Conservation (phyloP, 2,888 invertebrate species). For the Rhodophaea formosa region DNA sequence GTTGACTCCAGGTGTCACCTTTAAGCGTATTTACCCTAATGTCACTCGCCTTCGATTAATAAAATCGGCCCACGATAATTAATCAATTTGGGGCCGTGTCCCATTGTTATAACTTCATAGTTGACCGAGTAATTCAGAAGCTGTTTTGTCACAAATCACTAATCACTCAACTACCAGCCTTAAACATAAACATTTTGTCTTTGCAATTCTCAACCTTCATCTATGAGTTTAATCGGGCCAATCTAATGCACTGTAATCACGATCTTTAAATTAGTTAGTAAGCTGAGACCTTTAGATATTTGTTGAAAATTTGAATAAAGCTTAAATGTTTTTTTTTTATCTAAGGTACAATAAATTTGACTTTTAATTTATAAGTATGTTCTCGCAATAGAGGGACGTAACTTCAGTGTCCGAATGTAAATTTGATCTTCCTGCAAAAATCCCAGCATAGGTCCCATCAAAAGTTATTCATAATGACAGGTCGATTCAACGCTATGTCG, state of each 20-base stretch:
- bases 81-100: slow-evolving; percentile 17
- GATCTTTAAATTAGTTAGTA: not conserved
- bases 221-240: not conserved
- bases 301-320: not conserved
- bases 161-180: slow-evolving; percentile 17
- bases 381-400: too few species aligned
- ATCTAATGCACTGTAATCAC: not conserved
- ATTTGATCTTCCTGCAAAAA: too few species aligned
- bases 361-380: too few species aligned
- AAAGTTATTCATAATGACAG: too few species aligned
- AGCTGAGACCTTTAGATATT: not conserved
- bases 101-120: slow-evolving; percentile 14
- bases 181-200: slow-evolving; percentile 5
- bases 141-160: slow-evolving; percentile 15
- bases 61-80: slow-evolving; percentile 24
- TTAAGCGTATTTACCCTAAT: slow-evolving; percentile 49
- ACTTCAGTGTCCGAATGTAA: too few species aligned
- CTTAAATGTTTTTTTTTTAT: too few species aligned
- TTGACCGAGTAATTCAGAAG: slow-evolving; percentile 3
- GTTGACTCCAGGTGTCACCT: slow-evolving; percentile 42
- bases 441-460: too few species aligned
- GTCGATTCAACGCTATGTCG: too few species aligned
- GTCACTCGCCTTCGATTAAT: slow-evolving; percentile 43
- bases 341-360: too few species aligned
- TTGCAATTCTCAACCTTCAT: slow-evolving; percentile 2